phyloP scores from a whole-genome alignment of 1,140 invertebrate species.

The Drosophila hydei region DNA sequence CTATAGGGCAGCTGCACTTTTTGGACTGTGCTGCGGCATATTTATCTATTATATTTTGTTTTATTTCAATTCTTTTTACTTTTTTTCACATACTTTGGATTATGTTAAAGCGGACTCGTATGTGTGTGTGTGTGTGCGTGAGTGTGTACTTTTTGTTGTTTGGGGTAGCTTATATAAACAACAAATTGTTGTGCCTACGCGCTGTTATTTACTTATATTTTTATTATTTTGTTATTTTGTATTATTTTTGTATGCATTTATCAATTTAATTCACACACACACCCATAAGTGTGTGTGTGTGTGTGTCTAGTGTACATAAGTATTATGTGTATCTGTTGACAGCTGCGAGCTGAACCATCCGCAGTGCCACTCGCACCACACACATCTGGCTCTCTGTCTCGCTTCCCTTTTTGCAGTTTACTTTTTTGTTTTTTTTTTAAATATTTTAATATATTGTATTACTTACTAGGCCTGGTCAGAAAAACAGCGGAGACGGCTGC shows the following conservation, averaged over 20 bases:
- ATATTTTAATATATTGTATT: slow-evolving; percentile 77
- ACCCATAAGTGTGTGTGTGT: background rate
- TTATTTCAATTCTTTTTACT: slow-evolving; percentile 8
- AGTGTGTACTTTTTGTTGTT: slow-evolving; percentile 7
- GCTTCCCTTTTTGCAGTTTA: slow-evolving; percentile 7
- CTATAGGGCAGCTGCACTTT: background rate
- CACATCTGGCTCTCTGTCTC: background rate
- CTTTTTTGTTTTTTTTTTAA: slow-evolving; percentile 62
- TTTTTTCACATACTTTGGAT: slow-evolving; percentile 19
- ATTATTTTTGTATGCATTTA: slow-evolving; percentile 63
- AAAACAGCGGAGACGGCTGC: background rate
- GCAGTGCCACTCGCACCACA: background rate
- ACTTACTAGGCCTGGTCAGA: slow-evolving; percentile 43
- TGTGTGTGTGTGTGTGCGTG: background rate
- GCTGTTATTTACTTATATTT: slow-evolving; percentile 68
- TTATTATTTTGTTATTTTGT: slow-evolving; percentile 42
- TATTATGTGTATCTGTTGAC: slow-evolving; percentile 30
- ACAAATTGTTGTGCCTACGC: slow-evolving; percentile 76
- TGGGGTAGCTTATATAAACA: slow-evolving; percentile 56
- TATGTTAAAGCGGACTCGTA: background rate
- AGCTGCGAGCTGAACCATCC: slow-evolving; percentile 10
- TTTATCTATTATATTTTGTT: slow-evolving; percentile 17
- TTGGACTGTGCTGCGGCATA: slow-evolving; percentile 9
- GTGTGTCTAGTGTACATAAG: slow-evolving; percentile 8
- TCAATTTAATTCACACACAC: slow-evolving; percentile 58